A percentile compares a stretch with the other conserved stretches of the same genome.
Conservation (phyloP, 2,888 invertebrate genomes). For the Diplolepis rosae region DNA sequence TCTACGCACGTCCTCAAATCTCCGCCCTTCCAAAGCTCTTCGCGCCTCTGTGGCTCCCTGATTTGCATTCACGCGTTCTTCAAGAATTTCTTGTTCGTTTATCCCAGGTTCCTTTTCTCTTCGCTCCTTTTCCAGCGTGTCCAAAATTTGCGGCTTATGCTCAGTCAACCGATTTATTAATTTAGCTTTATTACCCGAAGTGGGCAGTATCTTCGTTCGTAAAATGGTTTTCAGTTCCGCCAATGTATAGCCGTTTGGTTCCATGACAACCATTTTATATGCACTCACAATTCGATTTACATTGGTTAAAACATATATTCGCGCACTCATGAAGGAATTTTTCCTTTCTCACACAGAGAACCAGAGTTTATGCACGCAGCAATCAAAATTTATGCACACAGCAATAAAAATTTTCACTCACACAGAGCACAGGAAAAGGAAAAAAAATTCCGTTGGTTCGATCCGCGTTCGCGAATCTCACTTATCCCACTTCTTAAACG, state of each 20-base stretch:
- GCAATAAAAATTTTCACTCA: background rate
- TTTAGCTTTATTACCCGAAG: background rate
- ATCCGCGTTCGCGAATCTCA: background rate
- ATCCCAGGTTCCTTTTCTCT: no score
- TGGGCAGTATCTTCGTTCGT: background rate
- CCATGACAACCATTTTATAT: background rate
- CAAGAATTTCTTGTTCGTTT: background rate
- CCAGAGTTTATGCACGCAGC: no score
- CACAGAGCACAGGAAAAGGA: no score
- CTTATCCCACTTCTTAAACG: background rate
- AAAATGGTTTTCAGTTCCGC: background rate
- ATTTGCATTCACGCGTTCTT: background rate
- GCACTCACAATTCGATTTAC: no score
- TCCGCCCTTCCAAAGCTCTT: background rate
- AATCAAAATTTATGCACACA: no score
- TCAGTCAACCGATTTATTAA: no score
- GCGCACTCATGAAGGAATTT: no score
- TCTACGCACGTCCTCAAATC: background rate
- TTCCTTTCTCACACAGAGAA: background rate
- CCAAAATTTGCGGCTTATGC: no score
- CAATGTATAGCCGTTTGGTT: background rate
- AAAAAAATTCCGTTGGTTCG: background rate
- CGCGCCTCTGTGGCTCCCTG: background rate
- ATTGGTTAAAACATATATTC: no score
- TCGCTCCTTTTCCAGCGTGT: no score